Evolutionary conservation across 2,113 vertebrate species (phyloP).

Genomic region (Crocuta crocuta): DNA sequence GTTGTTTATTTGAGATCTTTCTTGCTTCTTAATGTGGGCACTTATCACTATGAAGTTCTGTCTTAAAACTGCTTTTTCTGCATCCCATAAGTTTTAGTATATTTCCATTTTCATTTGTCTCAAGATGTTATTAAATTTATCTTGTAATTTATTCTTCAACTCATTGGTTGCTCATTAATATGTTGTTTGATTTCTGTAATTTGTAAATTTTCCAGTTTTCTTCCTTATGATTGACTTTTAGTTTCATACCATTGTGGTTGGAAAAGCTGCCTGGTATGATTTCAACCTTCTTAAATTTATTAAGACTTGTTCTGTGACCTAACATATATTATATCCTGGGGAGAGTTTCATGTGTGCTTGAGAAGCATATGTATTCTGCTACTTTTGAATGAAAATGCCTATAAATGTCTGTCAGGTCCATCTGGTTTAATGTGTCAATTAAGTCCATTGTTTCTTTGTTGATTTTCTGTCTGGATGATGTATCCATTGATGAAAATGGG

Average conservation of each 20-base stretch:
- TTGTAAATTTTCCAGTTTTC: not conserved
- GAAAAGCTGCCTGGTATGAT: not conserved
- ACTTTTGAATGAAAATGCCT: not conserved
- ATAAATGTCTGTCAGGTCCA: not conserved
- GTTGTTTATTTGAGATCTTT: not conserved
- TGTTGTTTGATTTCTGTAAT: not conserved
- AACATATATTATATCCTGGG: not conserved
- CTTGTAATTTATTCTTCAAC: not conserved
- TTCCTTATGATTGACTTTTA: not conserved
- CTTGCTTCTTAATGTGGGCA: not conserved
- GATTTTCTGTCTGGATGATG: not conserved
- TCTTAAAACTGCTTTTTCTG: not conserved
- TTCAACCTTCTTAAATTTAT: not conserved
- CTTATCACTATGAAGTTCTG: not conserved
- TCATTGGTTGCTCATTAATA: not conserved
- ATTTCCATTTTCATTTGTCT: not conserved
- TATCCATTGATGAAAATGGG: not conserved
- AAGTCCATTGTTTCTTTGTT: not conserved
- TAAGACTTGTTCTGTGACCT: not conserved
- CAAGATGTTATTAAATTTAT: not conserved
- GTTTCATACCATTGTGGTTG: not conserved
- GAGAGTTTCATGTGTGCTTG: not conserved
- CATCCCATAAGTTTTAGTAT: not conserved
- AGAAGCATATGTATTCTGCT: not conserved
- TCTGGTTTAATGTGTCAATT: not conserved